Conservation (phyloP, 2,888 invertebrate species). For the Eremobia ochroleuca region DNA sequence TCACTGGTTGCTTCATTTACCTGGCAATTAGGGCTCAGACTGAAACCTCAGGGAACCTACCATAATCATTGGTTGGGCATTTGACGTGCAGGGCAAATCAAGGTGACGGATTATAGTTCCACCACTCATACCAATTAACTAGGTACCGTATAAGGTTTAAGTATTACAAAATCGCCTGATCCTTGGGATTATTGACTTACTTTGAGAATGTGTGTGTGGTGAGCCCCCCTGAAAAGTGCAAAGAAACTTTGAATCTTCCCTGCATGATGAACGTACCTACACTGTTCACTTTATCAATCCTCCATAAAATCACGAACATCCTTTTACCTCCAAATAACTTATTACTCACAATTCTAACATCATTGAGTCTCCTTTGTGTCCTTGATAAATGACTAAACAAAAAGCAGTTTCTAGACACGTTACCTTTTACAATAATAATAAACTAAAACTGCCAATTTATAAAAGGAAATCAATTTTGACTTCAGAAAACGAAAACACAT, state of each 20-base stretch:
- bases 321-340: background rate
- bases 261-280: background rate
- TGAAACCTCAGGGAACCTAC: background rate
- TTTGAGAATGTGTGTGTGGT: background rate
- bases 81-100: background rate
- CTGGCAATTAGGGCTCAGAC: background rate
- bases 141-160: too few relatives aligned
- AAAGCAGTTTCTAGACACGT: background rate
- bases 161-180: background rate
- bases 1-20: background rate
- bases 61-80: background rate
- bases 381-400: background rate
- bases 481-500: constrained; percentile 18
- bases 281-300: background rate
- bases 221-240: background rate
- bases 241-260: background rate
- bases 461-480: constrained; percentile 31
- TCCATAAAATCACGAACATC: background rate
- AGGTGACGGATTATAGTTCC: background rate
- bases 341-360: background rate
- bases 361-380: background rate
- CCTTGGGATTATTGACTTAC: background rate
- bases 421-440: background rate
- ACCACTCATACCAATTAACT: too few relatives aligned
- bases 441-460: constrained; percentile 26